A percentile compares a stretch with the other conserved stretches of the same genome.
Evolutionary conservation across 2,888 invertebrate species (phyloP).

Genomic region (Nycteola revayana): DNA sequence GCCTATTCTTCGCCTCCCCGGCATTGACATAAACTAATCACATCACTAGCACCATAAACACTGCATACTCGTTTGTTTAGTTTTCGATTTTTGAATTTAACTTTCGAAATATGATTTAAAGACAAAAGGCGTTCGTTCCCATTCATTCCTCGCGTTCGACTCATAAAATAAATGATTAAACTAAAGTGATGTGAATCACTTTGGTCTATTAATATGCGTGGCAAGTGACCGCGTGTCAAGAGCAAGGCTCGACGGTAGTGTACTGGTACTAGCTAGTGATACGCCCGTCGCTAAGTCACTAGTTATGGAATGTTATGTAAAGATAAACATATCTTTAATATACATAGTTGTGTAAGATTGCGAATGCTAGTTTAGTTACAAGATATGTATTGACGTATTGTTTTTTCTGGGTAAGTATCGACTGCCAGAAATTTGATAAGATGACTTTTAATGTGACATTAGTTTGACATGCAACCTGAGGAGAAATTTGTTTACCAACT

Average conservation of each 20-base stretch:
- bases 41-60: slow-evolving; percentile 34
- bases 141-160: slow-evolving; percentile 66
- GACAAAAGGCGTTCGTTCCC: slow-evolving; percentile 47
- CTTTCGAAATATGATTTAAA: slow-evolving; percentile 31
- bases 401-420: no score
- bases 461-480: no score
- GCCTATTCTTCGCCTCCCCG: slow-evolving; percentile 52
- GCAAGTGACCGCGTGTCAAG: slow-evolving; percentile 78
- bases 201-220: slow-evolving; percentile 77
- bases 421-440: no score
- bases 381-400: no score
- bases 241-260: slow-evolving; percentile 65
- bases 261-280: slow-evolving; percentile 38
- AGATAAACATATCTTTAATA: slow-evolving; percentile 7
- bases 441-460: no score
- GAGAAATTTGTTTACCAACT: no score
- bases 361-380: no score
- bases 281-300: slow-evolving; percentile 36
- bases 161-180: slow-evolving; percentile 59
- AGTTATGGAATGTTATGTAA: slow-evolving; percentile 45
- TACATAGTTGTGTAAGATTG: slow-evolving; percentile 17
- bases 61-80: slow-evolving; percentile 1
- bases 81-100: slow-evolving; percentile 36
- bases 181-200: slow-evolving; percentile 67
- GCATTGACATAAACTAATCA: slow-evolving; percentile 49